Base-by-base conservation (phyloP, 2,888 invertebrate genomes). In the Spialia ferax region DNA sequence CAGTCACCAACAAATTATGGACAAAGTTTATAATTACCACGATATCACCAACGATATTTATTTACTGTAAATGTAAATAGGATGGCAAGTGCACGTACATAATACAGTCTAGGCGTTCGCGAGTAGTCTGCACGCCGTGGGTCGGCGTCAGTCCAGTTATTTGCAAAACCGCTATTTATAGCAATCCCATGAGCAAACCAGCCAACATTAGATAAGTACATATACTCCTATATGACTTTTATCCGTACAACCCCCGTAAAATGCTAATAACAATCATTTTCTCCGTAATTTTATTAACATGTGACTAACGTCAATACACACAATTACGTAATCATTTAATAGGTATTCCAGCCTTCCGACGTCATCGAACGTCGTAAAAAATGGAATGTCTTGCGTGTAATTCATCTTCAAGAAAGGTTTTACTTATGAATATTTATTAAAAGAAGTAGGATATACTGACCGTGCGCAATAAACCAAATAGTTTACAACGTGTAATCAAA, bases 161-260 rank as follows among this genome's bases (percentile, higher is more conserved):
- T 87, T 88, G 87, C 85, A 87, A 88, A 89, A 91, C 91, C 90
- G 90, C 91, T 92, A 92, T 86, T 89, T 88, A 89, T 86, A 88
- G 80, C 84, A 86, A 87, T 87, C 80, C 88, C 85, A 89, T 89
- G 88, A 85, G 83, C 84, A 78, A 82, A 73, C 68, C 74, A 65
- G 74, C 68, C 74, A 65, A 77, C 77, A 83, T 85, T 84, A 81
- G 79, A 77, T 75, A n/a, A n/a, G 79, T 76, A 81, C 77, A n/a
- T 26, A 20, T 32, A 0, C 20, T 48, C 60, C 69, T 72, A 69
- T 29, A 55, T 55, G 55, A 45, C 29, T 42, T 55, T 42, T 54
- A 55, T 29, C 45, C 45, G 45, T 45, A 45, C 45, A 18, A 45
- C 45, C 18, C 45, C 45, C 45, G 45, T 45, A 45, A 45, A 45